phyloP scores from a whole-genome alignment of 2,888 invertebrate genomes.

The Auanema freiburgensis region DNA sequence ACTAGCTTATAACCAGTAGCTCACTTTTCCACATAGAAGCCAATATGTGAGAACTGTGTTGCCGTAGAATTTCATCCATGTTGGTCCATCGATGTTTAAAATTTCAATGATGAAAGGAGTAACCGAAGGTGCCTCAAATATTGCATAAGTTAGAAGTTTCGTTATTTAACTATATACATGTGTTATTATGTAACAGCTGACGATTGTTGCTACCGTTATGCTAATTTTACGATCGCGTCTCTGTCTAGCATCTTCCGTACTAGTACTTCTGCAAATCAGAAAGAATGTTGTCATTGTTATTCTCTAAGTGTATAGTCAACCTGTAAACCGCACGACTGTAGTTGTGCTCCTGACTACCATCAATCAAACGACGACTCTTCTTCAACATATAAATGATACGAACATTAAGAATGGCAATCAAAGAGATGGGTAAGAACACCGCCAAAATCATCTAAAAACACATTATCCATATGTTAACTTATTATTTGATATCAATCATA shows the following conservation, averaged over 20 bases:
- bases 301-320: background rate
- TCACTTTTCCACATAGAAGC: slow-evolving; percentile 24
- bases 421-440: slow-evolving; percentile 13
- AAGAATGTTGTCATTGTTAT: background rate
- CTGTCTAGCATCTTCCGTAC: slow-evolving; percentile 20
- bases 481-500: too few species aligned
- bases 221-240: slow-evolving; percentile 18
- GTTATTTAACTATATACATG: slow-evolving; percentile 7
- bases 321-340: background rate
- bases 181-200: slow-evolving; percentile 19
- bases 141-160: background rate
- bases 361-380: slow-evolving; percentile 11
- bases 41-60: slow-evolving; percentile 19
- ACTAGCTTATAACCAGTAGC: background rate
- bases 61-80: slow-evolving; percentile 21
- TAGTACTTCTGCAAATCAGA: slow-evolving; percentile 14
- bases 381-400: slow-evolving; percentile 18
- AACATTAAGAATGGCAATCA: slow-evolving; percentile 15
- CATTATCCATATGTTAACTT: too few species aligned
- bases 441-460: slow-evolving; percentile 18
- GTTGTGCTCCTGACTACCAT: slow-evolving; percentile 1
- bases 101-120: slow-evolving; percentile 20
- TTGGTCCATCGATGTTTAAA: slow-evolving; percentile 8
- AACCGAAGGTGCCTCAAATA: slow-evolving; percentile 15
- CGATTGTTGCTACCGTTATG: slow-evolving; percentile 18